phyloP scores from a whole-genome alignment of 2,797 vertebrate species.

The Chromis chromis region DNA sequence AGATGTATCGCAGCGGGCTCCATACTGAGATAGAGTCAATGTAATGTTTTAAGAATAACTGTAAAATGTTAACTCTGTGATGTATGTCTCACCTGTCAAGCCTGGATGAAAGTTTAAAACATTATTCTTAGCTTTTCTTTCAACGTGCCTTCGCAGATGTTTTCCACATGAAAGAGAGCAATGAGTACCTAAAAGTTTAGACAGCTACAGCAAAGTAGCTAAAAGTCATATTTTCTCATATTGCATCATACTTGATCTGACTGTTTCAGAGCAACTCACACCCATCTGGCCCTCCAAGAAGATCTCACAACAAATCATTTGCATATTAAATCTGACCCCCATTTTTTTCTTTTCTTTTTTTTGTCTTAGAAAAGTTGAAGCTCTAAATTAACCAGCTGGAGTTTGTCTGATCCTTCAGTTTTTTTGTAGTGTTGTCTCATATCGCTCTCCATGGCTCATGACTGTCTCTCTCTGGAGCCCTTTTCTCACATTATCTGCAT shows the following conservation, averaged over 20 bases:
- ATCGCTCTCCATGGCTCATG: conserved; percentile 23
- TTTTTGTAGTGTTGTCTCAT: conserved; percentile 35
- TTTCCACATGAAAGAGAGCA: conserved; percentile 41
- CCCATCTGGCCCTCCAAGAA: conserved; percentile 21
- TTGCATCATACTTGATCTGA: conserved; percentile 22
- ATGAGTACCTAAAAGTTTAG: conserved; percentile 5
- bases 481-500: conserved; percentile 79
- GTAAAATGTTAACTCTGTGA: conserved; percentile 11
- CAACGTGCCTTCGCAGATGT: conserved; percentile 8
- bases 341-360: neutral
- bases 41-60: conserved; percentile 14
- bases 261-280: conserved; percentile 40
- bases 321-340: conserved; percentile 35
- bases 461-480: conserved; percentile 38
- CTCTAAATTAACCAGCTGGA: conserved; percentile 62
- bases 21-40: conserved; percentile 3
- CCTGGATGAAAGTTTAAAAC: conserved; percentile 14
- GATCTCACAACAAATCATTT: conserved; percentile 36
- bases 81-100: conserved; percentile 8
- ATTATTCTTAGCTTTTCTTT: conserved; percentile 13
- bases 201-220: conserved; percentile 24
- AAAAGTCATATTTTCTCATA: conserved; percentile 20
- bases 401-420: conserved; percentile 49
- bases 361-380: conserved; percentile 25
- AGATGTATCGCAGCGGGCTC: conserved; percentile 9